Evolutionary conservation across 2,888 invertebrate species (phyloP), one percentile per base, ranked within the genome.

Genomic region (Parnassius mnemosyne): DNA sequence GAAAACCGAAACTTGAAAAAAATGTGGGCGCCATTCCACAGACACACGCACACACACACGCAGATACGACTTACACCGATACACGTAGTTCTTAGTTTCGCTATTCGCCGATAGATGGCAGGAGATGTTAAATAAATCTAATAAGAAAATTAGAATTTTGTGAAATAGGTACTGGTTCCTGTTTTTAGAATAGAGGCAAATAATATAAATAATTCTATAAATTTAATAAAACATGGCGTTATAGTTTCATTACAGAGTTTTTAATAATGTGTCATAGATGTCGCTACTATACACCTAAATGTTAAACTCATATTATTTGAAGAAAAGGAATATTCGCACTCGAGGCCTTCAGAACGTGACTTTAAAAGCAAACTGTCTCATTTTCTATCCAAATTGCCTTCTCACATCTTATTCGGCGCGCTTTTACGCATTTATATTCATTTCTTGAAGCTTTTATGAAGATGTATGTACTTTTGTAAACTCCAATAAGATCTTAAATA

Each of bases 341-440:
- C 69, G 71, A 73, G 70, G 71, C 69, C 67, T 73, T 54, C 47
- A 47, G 76, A 84, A 88, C 89, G 89, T 90, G 89, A 89, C 86
- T 85, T 80, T 80, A 65, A 72, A 80, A 77, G 77, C 72, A 86
- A 89, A 90, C 79, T 80, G 82, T 80, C 87, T 88, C 77, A 89
- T 89, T 90, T 85, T 84, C 81, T 75, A 73, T 77, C 75, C 73
- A 85, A 88, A 87, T 87, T 87, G 82, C 84, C 74, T 78, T 76
- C 80, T 85, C 81, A 84, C 87, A 83, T 87, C 87, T 89, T 83
- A 86, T 81, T 87, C 78, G 69, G 74, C 75, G 74, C 76, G 76
- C 74, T 78, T 76, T 75, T 68, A 76, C 78, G 74, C 87, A 85
- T 89, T 88, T 85, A 83, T 86, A 87, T 85, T 87, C 85, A 84